Conservation (phyloP, 2,113 vertebrate species). For the Chloropsis cyanopogon region DNA sequence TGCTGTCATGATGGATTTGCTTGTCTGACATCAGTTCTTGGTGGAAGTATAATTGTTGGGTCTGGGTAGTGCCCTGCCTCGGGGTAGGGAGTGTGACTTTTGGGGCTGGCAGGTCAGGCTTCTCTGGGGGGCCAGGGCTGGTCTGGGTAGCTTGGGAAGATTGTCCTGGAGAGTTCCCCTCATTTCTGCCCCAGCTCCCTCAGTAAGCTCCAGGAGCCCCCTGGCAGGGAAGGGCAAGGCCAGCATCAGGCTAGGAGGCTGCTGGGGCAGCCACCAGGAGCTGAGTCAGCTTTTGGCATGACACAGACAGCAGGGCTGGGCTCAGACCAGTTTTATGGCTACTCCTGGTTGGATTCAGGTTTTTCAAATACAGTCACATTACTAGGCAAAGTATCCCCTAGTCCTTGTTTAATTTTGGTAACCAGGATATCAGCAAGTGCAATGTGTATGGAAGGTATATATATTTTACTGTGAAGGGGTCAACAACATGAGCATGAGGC, state of each 20-base stretch:
- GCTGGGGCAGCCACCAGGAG: neutral
- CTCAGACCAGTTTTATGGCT: neutral
- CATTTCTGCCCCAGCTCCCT: neutral
- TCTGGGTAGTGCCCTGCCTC: neutral
- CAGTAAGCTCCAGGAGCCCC: neutral
- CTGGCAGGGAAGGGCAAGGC: neutral
- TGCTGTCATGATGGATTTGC: neutral
- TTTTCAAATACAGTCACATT: rapidly evolving
- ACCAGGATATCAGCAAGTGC: neutral
- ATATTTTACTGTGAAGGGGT: neutral
- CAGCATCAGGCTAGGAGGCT: neutral
- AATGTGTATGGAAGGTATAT: neutral
- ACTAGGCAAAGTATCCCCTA: neutral
- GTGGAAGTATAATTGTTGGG: neutral
- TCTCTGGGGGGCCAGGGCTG: neutral
- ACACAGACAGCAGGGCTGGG: neutral
- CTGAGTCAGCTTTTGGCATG: neutral
- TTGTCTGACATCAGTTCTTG: neutral
- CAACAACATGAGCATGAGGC: neutral
- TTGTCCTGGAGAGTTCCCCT: neutral
- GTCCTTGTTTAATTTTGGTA: neutral
- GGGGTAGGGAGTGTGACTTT: neutral
- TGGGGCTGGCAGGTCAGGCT: neutral
- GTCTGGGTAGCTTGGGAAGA: neutral
- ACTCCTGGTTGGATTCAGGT: neutral